Conservation (phyloP, 2,888 invertebrate species). For the Yponomeuta malinellus region DNA sequence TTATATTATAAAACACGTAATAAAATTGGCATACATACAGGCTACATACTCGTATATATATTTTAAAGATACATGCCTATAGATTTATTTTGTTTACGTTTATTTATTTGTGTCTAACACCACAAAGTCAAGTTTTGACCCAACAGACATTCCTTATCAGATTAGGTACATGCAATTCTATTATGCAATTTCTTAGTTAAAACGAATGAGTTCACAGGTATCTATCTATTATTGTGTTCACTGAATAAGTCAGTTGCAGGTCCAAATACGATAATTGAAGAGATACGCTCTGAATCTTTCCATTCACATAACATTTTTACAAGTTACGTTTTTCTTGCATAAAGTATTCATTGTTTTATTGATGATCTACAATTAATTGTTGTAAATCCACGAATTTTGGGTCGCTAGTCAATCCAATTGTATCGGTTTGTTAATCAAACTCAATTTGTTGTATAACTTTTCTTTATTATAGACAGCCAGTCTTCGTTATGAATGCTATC, state of each 20-base stretch:
- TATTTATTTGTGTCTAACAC: too few relatives aligned
- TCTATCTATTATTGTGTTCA: neutral
- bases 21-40: too few relatives aligned
- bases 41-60: too few relatives aligned
- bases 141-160: too few relatives aligned
- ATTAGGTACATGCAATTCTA: too few relatives aligned
- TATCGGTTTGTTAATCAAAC: neutral
- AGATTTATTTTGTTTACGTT: too few relatives aligned
- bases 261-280: conserved; percentile 4
- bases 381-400: neutral
- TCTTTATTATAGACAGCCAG: neutral
- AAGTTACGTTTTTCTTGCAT: conserved; percentile 1
- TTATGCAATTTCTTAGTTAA: neutral
- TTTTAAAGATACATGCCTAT: too few relatives aligned
- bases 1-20: too few relatives aligned
- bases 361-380: neutral
- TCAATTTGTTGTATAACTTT: neutral
- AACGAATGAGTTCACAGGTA: neutral
- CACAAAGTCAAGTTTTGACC: too few relatives aligned
- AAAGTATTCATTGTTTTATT: neutral
- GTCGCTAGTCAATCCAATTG: neutral
- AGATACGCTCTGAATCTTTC: conserved; percentile 19
- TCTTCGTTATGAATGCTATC: neutral
- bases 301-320: conserved; percentile 16
- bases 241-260: neutral